Percentiles rank a stretch among this genome's conserved stretches.
Evolutionary conservation across 2,888 invertebrate species (phyloP).

Genomic region (Tetropium fuscum): DNA sequence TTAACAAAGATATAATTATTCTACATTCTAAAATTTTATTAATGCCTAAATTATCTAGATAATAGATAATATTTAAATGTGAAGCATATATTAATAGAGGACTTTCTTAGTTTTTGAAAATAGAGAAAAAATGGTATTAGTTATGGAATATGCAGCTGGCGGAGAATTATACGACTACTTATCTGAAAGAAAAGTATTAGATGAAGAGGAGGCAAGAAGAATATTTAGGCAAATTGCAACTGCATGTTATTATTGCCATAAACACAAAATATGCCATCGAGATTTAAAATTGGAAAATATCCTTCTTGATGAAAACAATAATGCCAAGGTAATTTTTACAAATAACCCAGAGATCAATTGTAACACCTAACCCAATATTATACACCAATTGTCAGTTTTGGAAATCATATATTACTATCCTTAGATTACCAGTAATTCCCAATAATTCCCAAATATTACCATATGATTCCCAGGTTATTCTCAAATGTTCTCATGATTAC

Average conservation of each 20-base stretch:
- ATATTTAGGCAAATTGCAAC: slow-evolving; percentile 97
- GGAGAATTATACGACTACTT: slow-evolving; percentile 98
- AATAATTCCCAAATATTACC: too few species aligned
- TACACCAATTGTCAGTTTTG: too few species aligned
- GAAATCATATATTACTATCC: too few species aligned
- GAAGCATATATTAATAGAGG: not conserved
- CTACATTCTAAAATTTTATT: too few species aligned
- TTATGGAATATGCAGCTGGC: slow-evolving; percentile 99
- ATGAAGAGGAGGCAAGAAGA: slow-evolving; percentile 92
- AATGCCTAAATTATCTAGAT: not conserved
- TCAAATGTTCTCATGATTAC: too few species aligned
- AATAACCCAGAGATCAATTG: too few species aligned
- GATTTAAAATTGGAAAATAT: slow-evolving; percentile 97
- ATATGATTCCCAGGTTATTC: too few species aligned
- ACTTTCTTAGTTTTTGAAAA: slow-evolving; percentile 96
- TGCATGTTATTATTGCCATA: slow-evolving; percentile 98
- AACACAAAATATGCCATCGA: slow-evolving; percentile 97
- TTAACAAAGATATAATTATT: too few species aligned
- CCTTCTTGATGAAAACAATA: slow-evolving; percentile 90
- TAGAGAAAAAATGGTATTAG: slow-evolving; percentile 98
- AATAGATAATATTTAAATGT: not conserved
- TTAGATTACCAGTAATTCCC: too few species aligned
- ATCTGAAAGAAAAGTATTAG: slow-evolving; percentile 90
- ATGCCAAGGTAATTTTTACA: slow-evolving; percentile 95
- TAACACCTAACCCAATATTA: too few species aligned